Percentiles rank a stretch among this genome's conserved stretches.
Conservation (phyloP, 2,888 invertebrate species). For the Xanthia icteritia region DNA sequence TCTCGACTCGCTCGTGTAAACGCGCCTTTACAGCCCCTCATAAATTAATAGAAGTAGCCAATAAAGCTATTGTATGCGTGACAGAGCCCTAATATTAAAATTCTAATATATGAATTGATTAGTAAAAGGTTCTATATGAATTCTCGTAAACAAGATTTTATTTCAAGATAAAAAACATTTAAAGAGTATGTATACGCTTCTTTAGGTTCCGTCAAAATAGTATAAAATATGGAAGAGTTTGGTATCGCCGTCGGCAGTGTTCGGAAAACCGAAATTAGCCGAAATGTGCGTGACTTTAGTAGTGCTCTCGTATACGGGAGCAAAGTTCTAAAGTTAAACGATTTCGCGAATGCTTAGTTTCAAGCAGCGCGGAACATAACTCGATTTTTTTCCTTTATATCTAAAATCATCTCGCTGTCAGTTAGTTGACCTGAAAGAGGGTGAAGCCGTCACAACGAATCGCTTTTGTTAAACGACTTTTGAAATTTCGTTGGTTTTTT, state of each 20-base stretch:
- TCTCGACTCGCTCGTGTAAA: constrained; percentile 27
- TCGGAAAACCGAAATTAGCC: constrained; percentile 44
- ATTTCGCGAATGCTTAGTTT: constrained; percentile 52
- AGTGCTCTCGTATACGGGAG: constrained; percentile 8
- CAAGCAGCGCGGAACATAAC: constrained; percentile 33
- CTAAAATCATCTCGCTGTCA: constrained; percentile 36
- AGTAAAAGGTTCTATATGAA: constrained; percentile 40
- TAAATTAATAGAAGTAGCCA: constrained; percentile 56
- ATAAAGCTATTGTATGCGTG: constrained; percentile 60
- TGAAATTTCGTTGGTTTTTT: constrained; percentile 14
- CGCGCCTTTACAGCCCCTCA: constrained; percentile 33
- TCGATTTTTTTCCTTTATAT: constrained; percentile 20
- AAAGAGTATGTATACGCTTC: constrained; percentile 11
- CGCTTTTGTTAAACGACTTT: constrained; percentile 41
- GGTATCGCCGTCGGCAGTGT: constrained; percentile 28
- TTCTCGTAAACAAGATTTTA: constrained; percentile 52
- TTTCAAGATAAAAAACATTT: constrained; percentile 51
- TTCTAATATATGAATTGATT: constrained; percentile 54
- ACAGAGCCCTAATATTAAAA: constrained; percentile 44
- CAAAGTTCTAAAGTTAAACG: constrained; percentile 44
- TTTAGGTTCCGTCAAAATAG: constrained; percentile 16
- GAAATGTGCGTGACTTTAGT: constrained; percentile 40
- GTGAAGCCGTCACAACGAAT: constrained; percentile 33
- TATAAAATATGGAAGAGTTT: constrained; percentile 27
- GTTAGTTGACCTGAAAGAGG: constrained; percentile 28